These are phyloP conservation scores for Malurus splendens DNA, from an alignment of 2,797 vertebrate genomes.

Conservation along the genomic window DNA sequence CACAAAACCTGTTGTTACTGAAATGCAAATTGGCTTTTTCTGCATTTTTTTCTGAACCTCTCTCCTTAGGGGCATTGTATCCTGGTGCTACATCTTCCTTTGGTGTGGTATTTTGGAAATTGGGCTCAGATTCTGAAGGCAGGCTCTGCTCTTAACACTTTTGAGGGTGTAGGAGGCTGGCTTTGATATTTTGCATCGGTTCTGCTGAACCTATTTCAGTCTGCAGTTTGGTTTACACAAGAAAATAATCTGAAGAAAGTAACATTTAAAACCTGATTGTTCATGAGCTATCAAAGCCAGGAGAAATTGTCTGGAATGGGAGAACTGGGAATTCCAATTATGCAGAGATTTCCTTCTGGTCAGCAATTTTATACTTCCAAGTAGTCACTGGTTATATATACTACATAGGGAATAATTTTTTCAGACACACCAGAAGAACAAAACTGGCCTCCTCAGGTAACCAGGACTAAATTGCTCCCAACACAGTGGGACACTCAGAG, in stretches of 20 bases:
- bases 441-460: neutral
- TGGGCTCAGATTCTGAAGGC: neutral
- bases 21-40: neutral
- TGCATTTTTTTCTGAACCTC: neutral
- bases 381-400: neutral
- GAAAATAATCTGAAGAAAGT: conserved; percentile 28
- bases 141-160: conserved; percentile 39
- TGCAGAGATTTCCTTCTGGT: neutral
- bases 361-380: neutral
- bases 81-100: neutral
- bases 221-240: conserved; percentile 21
- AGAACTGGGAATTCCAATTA: neutral
- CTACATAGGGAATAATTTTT: neutral
- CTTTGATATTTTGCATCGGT: conserved; percentile 41
- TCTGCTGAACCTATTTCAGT: conserved; percentile 52
- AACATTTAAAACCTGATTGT: neutral
- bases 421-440: neutral
- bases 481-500: neutral
- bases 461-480: neutral
- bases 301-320: neutral
- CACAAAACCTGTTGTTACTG: neutral
- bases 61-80: neutral
- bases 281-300: neutral
- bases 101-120: conserved; percentile 8
- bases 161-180: conserved; percentile 38